Percentiles rank a stretch among this genome's conserved stretches.
Evolutionary conservation across 2,888 invertebrate genomes (phyloP).

Genomic region (Petrolisthes cinctipes): DNA sequence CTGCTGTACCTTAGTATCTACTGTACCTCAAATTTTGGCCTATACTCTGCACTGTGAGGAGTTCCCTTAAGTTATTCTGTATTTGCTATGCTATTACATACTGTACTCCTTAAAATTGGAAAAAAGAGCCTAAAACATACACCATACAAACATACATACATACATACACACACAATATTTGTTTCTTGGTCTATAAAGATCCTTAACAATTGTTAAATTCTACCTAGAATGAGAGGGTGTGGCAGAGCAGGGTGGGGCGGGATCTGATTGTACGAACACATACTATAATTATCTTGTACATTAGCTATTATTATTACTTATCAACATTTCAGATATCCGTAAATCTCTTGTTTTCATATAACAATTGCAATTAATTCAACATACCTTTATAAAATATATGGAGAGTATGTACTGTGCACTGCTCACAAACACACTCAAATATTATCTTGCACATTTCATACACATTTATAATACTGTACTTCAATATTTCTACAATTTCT

Average conservation of each 20-base stretch:
- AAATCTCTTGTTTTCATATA: too few species aligned
- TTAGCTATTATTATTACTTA: too few species aligned
- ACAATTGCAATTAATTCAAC: too few species aligned
- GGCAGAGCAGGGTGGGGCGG: background rate
- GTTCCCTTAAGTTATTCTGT: background rate
- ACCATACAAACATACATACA: background rate
- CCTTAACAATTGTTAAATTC: conserved; percentile 42
- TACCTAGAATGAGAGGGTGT: conserved; percentile 11
- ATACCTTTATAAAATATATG: too few species aligned
- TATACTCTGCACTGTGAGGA: conserved; percentile 25
- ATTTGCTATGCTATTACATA: conserved; percentile 6
- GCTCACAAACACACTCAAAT: too few species aligned
- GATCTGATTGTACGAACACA: background rate
- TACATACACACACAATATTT: conserved; percentile 29
- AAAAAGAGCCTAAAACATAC: conserved; percentile 11
- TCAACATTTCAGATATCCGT: too few species aligned
- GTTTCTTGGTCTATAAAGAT: conserved; percentile 38
- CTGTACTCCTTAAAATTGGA: conserved; percentile 34
- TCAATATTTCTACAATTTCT: background rate
- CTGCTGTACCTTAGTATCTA: too few species aligned
- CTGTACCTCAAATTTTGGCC: background rate
- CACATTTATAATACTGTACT: too few species aligned
- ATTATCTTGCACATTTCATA: too few species aligned
- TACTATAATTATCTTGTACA: background rate
- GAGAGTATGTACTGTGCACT: too few species aligned